Evolutionary conservation across 2,113 vertebrate species (phyloP).

Genomic region (Fregata magnificens): DNA sequence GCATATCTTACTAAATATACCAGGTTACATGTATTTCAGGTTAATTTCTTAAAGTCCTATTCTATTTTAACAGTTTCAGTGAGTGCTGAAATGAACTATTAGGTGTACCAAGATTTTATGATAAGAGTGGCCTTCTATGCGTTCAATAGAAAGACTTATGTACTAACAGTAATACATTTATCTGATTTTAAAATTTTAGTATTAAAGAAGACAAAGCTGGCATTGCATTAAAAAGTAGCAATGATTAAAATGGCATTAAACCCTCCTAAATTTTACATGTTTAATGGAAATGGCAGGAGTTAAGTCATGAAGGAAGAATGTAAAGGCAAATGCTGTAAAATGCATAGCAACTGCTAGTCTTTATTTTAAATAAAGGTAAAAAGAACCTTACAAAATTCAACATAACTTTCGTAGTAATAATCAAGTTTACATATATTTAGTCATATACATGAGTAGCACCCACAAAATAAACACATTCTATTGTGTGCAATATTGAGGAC

Average conservation of each 20-base stretch:
- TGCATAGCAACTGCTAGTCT: background rate
- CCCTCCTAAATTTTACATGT: background rate
- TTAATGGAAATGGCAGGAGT: background rate
- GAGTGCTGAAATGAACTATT: background rate
- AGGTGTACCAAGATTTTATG: background rate
- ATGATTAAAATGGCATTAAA: background rate
- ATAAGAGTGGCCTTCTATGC: background rate
- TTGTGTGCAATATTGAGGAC: background rate
- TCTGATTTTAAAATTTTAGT: background rate
- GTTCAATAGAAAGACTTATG: background rate
- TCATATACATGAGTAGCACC: background rate
- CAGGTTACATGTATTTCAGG: background rate
- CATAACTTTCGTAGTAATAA: background rate
- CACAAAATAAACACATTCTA: fast-evolving
- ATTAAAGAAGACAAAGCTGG: background rate
- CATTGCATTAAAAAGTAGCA: background rate
- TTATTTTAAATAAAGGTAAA: background rate
- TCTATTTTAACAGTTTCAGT: background rate
- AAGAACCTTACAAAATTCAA: background rate
- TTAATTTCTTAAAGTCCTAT: background rate
- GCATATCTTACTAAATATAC: background rate
- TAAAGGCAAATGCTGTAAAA: background rate
- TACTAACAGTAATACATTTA: background rate
- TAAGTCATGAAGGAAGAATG: background rate
- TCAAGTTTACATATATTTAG: background rate